A percentile compares a stretch with the other conserved stretches of the same genome.
Evolutionary conservation across 2,113 vertebrate genomes (phyloP).

Genomic region (Cinclus cinclus): DNA sequence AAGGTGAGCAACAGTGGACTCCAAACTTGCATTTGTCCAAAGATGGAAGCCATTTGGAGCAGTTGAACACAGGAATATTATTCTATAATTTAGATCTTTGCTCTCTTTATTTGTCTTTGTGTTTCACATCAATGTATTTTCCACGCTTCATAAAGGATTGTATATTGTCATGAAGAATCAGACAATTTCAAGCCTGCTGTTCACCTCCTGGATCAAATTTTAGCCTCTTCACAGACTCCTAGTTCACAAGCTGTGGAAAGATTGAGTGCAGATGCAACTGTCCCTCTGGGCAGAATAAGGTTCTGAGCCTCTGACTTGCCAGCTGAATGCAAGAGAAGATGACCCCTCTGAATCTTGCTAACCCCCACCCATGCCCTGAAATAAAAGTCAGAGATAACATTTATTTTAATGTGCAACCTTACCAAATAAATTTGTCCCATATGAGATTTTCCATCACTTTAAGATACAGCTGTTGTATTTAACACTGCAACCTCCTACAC

Average conservation of each 20-base stretch:
- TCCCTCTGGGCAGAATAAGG: not conserved
- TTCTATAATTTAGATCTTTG: not conserved
- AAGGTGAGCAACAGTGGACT: not conserved
- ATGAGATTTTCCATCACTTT: not conserved
- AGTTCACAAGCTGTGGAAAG: not conserved
- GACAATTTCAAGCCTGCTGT: not conserved
- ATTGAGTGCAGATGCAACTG: not conserved
- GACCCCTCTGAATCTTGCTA: not conserved
- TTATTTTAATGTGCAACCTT: not conserved
- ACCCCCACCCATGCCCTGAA: not conserved
- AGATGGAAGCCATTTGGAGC: not conserved
- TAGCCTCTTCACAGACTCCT: not conserved
- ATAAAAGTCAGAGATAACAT: not conserved
- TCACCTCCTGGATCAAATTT: not conserved
- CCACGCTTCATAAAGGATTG: not conserved
- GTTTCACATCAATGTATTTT: not conserved
- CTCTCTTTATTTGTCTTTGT: not conserved
- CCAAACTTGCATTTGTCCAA: not conserved
- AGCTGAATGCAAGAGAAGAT: not conserved
- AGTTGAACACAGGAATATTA: not conserved
- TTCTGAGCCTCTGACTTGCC: not conserved
- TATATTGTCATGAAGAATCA: not conserved
- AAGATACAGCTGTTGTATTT: not conserved
- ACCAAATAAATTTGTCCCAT: not conserved
- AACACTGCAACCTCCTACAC: not conserved